These are phyloP conservation scores for Isaurus tuberculatus DNA, from an alignment of 92 coral and sea anemone species.

Conservation along the genomic window DNA sequence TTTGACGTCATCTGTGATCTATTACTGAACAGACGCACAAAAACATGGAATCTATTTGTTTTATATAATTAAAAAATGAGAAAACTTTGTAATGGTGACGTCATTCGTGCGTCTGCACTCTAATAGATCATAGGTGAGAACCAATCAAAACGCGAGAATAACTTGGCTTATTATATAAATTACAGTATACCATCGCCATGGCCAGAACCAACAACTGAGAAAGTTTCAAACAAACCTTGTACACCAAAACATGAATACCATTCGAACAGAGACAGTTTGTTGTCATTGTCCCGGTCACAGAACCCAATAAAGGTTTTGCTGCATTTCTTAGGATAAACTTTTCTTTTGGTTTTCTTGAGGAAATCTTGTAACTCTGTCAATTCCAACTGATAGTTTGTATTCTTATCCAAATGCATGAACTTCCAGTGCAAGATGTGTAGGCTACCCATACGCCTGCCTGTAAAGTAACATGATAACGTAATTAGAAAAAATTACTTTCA, in stretches of 20 bases:
- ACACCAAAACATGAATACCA: slow-evolving; percentile 94
- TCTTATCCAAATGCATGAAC: slow-evolving; percentile 77
- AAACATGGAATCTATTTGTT: no score
- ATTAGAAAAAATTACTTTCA: neutral
- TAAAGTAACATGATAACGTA: slow-evolving; percentile 7
- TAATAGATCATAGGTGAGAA: no score
- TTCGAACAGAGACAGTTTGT: slow-evolving; percentile 77
- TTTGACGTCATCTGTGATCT: no score
- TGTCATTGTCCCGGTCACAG: slow-evolving; percentile 82
- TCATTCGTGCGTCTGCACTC: no score
- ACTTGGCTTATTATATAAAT: no score
- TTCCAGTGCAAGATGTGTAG: slow-evolving; percentile 85
- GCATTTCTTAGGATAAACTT: slow-evolving; percentile 89
- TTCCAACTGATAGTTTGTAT: slow-evolving; percentile 77
- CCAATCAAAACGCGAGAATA: no score
- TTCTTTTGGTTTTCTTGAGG: slow-evolving; percentile 74
- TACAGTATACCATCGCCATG: no score
- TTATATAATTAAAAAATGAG: no score
- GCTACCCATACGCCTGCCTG: slow-evolving; percentile 72
- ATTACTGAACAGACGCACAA: no score
- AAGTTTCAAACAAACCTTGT: slow-evolving; percentile 62
- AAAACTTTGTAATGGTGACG: no score
- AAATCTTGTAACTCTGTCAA: slow-evolving; percentile 73
- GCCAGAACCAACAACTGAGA: neutral
- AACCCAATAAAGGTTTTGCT: slow-evolving; percentile 88